These are phyloP conservation scores for Coilia nasus DNA, from an alignment of 2,797 vertebrate genomes.

Conservation along the genomic window DNA sequence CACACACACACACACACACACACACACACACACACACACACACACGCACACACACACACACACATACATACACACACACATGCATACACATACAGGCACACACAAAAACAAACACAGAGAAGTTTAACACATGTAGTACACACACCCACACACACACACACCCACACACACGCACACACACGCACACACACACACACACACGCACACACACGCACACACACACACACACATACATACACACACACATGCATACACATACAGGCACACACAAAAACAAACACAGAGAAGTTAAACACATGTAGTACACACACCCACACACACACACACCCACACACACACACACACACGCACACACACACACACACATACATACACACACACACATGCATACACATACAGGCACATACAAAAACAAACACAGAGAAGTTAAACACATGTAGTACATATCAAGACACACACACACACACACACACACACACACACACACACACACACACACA, in stretches of 20 bases:
- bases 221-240: constrained; percentile 14
- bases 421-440: too few species aligned
- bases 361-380: not conserved
- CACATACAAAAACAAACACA: too few species aligned
- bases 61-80: not conserved
- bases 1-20: not conserved
- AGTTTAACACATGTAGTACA: too few species aligned
- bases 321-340: not conserved
- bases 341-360: not conserved
- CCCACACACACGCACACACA: too few species aligned
- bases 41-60: not conserved
- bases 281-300: not conserved
- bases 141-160: too few species aligned
- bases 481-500: constrained; percentile 34
- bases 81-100: not conserved
- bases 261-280: not conserved
- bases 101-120: too few species aligned
- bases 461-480: constrained; percentile 49
- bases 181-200: constrained; percentile 54
- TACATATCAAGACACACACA: too few species aligned
- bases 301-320: not conserved
- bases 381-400: not conserved
- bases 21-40: not conserved
- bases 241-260: constrained; percentile 52
- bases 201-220: constrained; percentile 48